phyloP scores from a whole-genome alignment of 1,140 invertebrate genomes.

The Saxidomus purpurata region DNA sequence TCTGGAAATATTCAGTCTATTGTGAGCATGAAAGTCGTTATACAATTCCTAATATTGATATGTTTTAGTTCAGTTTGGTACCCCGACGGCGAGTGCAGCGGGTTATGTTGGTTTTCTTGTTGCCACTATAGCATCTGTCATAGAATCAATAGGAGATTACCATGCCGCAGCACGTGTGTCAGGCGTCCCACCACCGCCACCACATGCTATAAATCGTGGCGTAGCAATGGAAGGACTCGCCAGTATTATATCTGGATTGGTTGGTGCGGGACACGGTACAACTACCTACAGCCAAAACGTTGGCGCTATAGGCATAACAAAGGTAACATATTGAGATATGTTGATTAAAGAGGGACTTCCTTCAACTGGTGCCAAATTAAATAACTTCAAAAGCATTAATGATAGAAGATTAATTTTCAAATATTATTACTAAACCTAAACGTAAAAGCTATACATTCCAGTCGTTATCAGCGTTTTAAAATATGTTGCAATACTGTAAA shows the following conservation, averaged over 20 bases:
- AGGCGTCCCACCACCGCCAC: conserved; percentile 91
- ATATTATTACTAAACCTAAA: too few species aligned
- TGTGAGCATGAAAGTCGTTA: neutral
- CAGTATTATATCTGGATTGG: conserved; percentile 92
- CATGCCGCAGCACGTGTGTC: conserved; percentile 94
- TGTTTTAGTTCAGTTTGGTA: conserved; percentile 86
- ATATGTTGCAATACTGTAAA: too few species aligned
- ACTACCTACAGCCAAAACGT: conserved; percentile 95
- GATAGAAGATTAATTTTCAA: too few species aligned
- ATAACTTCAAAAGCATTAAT: too few species aligned
- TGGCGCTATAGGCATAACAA: conserved; percentile 92
- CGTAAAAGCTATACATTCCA: too few species aligned
- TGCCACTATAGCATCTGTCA: conserved; percentile 93
- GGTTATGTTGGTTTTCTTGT: conserved; percentile 94
- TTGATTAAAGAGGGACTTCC: too few species aligned
- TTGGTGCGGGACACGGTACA: conserved; percentile 94
- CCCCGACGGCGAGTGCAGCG: conserved; percentile 91
- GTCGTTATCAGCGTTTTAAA: too few species aligned
- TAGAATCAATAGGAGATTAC: conserved; percentile 96
- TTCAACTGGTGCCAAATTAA: too few species aligned
- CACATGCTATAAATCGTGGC: conserved; percentile 91
- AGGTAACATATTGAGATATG: too few species aligned
- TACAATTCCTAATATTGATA: neutral
- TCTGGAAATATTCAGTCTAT: too few species aligned
- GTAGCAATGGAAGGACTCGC: conserved; percentile 95